A percentile compares a stretch with the other conserved stretches of the same genome.
Conservation (phyloP, 2,797 vertebrate genomes). For the Falco berigora region DNA sequence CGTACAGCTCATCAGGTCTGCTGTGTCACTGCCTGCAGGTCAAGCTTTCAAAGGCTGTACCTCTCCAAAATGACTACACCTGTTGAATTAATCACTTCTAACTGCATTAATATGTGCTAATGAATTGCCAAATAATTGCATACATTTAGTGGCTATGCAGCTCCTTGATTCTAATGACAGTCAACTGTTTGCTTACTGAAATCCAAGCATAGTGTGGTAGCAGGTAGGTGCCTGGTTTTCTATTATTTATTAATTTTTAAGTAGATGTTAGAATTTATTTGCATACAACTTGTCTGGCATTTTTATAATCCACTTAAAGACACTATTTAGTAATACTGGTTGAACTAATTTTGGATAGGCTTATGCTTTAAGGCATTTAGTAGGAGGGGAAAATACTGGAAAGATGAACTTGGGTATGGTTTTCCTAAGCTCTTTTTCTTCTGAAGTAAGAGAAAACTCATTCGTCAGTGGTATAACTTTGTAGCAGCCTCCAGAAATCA, state of each 20-base stretch:
- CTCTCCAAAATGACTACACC: neutral
- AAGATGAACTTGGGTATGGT: neutral
- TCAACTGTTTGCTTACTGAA: neutral
- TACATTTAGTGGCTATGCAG: neutral
- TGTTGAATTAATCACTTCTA: neutral
- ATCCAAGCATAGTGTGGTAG: neutral
- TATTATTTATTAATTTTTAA: neutral
- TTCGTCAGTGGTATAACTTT: neutral
- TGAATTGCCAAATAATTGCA: neutral
- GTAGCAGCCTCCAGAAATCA: neutral
- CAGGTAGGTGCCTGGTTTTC: neutral
- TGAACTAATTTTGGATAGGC: neutral
- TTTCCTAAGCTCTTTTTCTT: neutral
- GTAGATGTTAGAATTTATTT: neutral
- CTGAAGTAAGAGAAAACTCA: neutral
- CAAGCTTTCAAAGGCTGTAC: neutral
- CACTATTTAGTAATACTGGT: neutral
- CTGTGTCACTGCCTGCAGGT: neutral
- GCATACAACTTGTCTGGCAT: neutral
- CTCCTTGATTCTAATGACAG: neutral
- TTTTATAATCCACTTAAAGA: neutral
- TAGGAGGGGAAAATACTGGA: neutral
- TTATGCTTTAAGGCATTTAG: neutral
- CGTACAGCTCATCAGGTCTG: neutral
- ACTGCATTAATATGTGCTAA: neutral